Evolutionary conservation across 2,113 vertebrate species (phyloP).

Genomic region (Nymphicus hollandicus): DNA sequence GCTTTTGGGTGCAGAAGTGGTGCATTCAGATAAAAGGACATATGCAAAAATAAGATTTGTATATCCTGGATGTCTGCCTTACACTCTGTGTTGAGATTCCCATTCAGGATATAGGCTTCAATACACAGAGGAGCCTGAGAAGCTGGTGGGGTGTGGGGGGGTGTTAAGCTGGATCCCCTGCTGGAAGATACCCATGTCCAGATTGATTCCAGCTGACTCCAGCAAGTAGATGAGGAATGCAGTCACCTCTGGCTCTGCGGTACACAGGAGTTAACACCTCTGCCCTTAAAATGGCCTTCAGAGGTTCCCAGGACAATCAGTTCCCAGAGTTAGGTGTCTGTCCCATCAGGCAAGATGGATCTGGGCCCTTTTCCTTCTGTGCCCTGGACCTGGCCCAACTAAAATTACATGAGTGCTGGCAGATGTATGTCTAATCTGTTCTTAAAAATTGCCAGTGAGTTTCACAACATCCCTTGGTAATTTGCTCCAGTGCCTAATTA

Average conservation of each 20-base stretch:
- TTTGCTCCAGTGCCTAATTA: slow-evolving; percentile 60
- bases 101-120: not conserved
- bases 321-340: slow-evolving; percentile 20
- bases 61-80: fast-evolving
- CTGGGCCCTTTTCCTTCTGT: slow-evolving; percentile 24
- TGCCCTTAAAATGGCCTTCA: not conserved
- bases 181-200: not conserved
- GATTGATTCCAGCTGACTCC: not conserved
- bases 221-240: not conserved
- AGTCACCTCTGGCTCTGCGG: not conserved
- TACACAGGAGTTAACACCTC: not conserved
- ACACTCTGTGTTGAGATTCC: not conserved
- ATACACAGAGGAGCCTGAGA: not conserved
- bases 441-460: slow-evolving; percentile 61
- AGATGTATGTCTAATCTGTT: slow-evolving; percentile 61
- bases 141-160: not conserved
- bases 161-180: not conserved
- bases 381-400: slow-evolving; percentile 36
- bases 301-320: not conserved
- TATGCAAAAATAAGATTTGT: not conserved
- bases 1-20: not conserved
- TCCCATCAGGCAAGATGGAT: slow-evolving; percentile 25
- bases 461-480: slow-evolving; percentile 64
- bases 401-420: slow-evolving; percentile 49
- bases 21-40: not conserved